Percentiles rank a stretch among this genome's conserved stretches.
Evolutionary conservation across 2,888 invertebrate genomes (phyloP).

Genomic region (Eilema depressum): DNA sequence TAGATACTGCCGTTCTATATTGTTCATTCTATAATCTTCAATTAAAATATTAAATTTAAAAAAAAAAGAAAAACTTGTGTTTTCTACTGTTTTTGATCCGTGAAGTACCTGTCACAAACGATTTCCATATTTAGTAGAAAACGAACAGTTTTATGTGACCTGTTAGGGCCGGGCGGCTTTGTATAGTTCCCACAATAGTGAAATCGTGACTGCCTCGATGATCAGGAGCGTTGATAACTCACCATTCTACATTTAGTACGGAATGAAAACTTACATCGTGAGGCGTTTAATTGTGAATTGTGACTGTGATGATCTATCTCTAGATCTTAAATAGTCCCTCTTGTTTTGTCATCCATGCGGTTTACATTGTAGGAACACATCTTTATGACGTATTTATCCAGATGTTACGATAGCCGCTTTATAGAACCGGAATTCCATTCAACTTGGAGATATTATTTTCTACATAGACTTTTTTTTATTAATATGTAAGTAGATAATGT

Average conservation of each 20-base stretch:
- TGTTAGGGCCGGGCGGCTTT: constrained; percentile 57
- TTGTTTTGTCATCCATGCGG: constrained; percentile 29
- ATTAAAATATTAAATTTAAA: too few species aligned
- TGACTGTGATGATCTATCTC: constrained; percentile 66
- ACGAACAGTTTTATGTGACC: constrained; percentile 49
- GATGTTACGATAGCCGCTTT: neutral
- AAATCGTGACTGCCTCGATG: constrained; percentile 77
- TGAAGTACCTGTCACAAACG: constrained; percentile 27
- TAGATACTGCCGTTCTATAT: too few species aligned
- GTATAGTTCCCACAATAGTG: constrained; percentile 76
- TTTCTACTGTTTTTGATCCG: neutral
- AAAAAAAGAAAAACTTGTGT: too few species aligned
- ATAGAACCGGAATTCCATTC: neutral
- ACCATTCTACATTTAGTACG: constrained; percentile 63
- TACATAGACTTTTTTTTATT: too few species aligned
- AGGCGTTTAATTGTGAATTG: constrained; percentile 73
- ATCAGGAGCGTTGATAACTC: constrained; percentile 75
- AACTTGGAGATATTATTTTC: neutral
- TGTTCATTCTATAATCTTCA: too few species aligned
- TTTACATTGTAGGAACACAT: constrained; percentile 12
- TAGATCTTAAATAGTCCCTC: constrained; percentile 51
- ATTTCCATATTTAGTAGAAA: constrained; percentile 36
- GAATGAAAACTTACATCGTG: constrained; percentile 66
- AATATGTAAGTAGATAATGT: neutral
- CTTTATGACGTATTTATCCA: neutral